Base-by-base conservation (phyloP, 2,113 vertebrate genomes). In the Tragelaphus strepsiceros region DNA sequence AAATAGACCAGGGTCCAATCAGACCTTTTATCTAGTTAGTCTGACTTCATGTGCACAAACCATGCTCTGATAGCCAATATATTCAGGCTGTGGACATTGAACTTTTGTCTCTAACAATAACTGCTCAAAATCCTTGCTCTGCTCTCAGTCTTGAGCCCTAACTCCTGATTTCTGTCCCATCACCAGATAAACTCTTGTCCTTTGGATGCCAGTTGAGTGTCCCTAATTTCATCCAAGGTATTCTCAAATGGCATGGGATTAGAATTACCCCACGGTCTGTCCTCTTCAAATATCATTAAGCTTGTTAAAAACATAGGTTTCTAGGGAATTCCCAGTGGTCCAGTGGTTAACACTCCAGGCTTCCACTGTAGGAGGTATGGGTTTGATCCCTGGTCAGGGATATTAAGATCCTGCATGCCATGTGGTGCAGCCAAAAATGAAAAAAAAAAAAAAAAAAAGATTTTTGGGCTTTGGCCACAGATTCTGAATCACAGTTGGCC, bases 11-110 rank as follows among this genome's bases (percentile, higher is more conserved):
- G 21, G 4, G 32, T 80, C 83, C n/a, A 43, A 22, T 4, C 6
- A 58, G 74, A 30, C 4, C 12, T 46, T 77, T 85, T 39, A 22
- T 56, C 24, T 22, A 14, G 5, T 49, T 21, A 21, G 7, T 30
- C 1, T n/a, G 8, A 61, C 0, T 12, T 3, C 21, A 2, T 6
- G 5, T 4, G 3, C 11, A n/a, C 8, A 7, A 14, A 24, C 32
- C 9, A 14, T 11, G 19, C 28, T 83, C 56, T 2, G 26, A 35
- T 4, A 59, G 17, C 7, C 28, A 13, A 6, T 14, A 24, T 11
- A 5, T n/a, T 7, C 3, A 32, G 67, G 6, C 19, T 32, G 6
- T 0, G 17, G 21, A 3, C 28, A 2, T 1, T 3, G 46, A 6
- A 16, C 7, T 6, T 46, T 56, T 15, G 7, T 7, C 81, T 74